Evolutionary conservation across 2,113 vertebrate genomes (phyloP), one percentile per base, ranked within the genome.

Genomic region (Dicentrarchus labrax): DNA sequence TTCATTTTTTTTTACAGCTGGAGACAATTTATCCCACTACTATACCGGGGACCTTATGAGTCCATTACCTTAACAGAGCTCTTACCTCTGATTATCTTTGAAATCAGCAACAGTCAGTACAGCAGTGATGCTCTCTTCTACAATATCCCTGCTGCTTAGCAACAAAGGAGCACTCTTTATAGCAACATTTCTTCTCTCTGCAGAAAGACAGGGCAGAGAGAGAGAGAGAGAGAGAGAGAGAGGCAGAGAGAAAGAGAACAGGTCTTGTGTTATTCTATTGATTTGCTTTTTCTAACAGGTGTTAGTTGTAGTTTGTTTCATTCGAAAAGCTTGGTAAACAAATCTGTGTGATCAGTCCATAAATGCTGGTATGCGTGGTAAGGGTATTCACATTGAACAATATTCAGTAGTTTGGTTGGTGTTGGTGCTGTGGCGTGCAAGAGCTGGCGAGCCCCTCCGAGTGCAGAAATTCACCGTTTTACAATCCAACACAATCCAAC

Each of bases 91-190:
- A 73, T 48, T 48, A 16, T 41, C 57, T 66, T 53, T 48, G 47
- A 70, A 61, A 48, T 24, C 22, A 74, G 43, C 69, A 68, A 57
- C 51, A 66, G 53, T 82, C 48, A 65, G 67, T 12, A 50, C 64
- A 80, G 41, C 24, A 53, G 36, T 36, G 48, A 76, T 53, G 22
- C 60, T 73, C 19, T 62, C 47, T 8, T 15, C 19, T 17, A 53
- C 65, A 79, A 39, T 22, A 41, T 48, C 45, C 36, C 73, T 78
- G 83, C 83, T 84, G 80, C 86, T 66, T 88, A 82, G 71, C 81
- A 88, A 90, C 84, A 79, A 70, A 82, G 54, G 64, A 48, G 57
- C 16, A 19, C n/a, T 38, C 73, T 62, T 80, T 68, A 80, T 22
- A 66, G 59, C 43, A 65, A 38, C 19, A 41, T 47, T 17, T 77